Evolutionary conservation across 2,888 invertebrate species (phyloP).

Genomic region (Stenichneumon culpator): DNA sequence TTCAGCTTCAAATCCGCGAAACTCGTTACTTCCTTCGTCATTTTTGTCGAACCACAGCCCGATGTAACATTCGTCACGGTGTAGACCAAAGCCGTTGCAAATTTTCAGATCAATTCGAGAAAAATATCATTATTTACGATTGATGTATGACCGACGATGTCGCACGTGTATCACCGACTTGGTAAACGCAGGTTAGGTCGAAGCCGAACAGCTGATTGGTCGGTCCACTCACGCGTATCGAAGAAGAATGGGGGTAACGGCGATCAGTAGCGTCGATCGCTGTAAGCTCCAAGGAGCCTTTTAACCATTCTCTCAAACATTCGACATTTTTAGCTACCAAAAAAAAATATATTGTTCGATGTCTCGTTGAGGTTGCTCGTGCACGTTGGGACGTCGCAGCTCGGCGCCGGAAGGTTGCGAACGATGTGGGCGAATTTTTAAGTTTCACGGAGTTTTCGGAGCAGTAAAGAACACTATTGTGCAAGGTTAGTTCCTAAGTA

Average conservation of each 20-base stretch:
- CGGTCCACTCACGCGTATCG: neutral
- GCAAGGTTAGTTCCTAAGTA: constrained; percentile 60
- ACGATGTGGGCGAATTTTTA: neutral
- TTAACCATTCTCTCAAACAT: neutral
- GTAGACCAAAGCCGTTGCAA: too few relatives aligned
- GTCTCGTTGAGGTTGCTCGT: neutral
- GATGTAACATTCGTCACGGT: neutral
- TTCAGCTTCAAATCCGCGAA: constrained; percentile 89
- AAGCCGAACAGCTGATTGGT: constrained; percentile 1
- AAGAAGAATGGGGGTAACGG: neutral
- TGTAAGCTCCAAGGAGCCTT: neutral
- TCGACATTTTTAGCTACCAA: neutral
- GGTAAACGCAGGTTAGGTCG: constrained; percentile 19
- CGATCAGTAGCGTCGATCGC: constrained; percentile 40
- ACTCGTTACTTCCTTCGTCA: constrained; percentile 75
- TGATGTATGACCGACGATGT: neutral
- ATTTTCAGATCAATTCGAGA: neutral
- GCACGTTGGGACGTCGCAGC: neutral
- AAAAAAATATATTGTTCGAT: neutral
- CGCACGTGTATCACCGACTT: constrained; percentile 29
- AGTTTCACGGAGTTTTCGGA: constrained; percentile 34
- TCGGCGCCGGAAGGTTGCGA: neutral
- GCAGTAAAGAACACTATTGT: constrained; percentile 4
- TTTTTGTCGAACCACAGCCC: constrained; percentile 8
- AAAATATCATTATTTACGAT: constrained; percentile 4